phyloP scores from a whole-genome alignment of 2,797 vertebrate genomes.

The Allenopithecus nigroviridis region DNA sequence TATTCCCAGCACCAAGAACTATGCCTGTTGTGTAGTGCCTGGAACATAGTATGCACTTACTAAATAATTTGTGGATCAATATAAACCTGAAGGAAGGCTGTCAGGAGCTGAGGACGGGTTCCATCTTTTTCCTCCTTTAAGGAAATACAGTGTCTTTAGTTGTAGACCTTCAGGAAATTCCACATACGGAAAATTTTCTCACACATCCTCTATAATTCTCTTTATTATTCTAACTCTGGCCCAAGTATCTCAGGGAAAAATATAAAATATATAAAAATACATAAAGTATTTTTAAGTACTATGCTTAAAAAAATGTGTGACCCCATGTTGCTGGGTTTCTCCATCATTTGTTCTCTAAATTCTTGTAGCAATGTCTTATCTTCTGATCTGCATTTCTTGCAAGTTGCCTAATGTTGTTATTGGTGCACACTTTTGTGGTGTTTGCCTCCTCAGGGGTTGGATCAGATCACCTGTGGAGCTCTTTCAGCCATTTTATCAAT shows the following conservation, averaged over 20 bases:
- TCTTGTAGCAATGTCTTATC: not conserved
- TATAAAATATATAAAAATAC: not conserved
- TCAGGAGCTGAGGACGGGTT: not conserved
- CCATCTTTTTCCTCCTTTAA: constrained; percentile 1
- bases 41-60: not conserved
- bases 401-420: not conserved
- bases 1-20: not conserved
- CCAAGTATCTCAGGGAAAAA: not conserved
- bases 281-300: not conserved
- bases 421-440: not conserved
- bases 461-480: not conserved
- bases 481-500: not conserved
- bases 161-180: constrained; percentile 27
- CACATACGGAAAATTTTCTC: not conserved
- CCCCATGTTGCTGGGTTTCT: not conserved
- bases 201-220: not conserved
- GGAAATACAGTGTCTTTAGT: not conserved
- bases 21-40: not conserved
- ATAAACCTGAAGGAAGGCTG: not conserved
- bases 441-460: not conserved
- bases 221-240: not conserved
- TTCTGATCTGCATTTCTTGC: not conserved
- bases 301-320: not conserved
- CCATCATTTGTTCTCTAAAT: not conserved
- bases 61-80: not conserved